Evolutionary conservation across 23 tunicate genomes (phyloP).

Genomic region (Ciona savignyi): DNA sequence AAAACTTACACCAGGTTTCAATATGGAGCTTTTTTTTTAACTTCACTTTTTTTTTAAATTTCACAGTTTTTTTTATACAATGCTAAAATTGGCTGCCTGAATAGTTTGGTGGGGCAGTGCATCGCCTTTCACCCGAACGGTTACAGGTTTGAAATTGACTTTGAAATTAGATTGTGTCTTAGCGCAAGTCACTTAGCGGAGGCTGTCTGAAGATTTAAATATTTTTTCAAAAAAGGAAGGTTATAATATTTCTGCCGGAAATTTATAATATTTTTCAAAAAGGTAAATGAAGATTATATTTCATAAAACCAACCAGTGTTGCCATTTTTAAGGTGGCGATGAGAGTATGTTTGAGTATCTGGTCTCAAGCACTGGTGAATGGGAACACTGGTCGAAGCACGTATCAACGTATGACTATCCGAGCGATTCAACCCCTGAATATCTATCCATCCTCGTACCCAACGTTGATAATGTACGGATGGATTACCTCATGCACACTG

Average conservation of each 20-base stretch:
- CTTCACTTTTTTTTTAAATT: too few species aligned
- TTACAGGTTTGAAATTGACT: background rate
- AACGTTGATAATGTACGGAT: conserved; percentile 96
- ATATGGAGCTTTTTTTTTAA: too few species aligned
- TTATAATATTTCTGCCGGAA: too few species aligned
- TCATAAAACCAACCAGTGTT: background rate
- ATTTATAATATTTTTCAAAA: too few species aligned
- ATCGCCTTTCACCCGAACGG: background rate
- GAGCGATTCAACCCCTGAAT: conserved; percentile 67
- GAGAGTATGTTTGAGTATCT: conserved; percentile 80
- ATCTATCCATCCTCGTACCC: conserved; percentile 80
- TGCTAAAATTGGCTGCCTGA: too few species aligned
- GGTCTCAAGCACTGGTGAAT: conserved; percentile 53
- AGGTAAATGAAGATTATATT: too few species aligned
- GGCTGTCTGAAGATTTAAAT: too few species aligned
- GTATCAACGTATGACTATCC: conserved; percentile 77
- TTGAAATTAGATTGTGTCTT: background rate
- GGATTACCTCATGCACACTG: conserved; percentile 88
- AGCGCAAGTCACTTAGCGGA: background rate
- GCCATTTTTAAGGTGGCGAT: conserved; percentile 19
- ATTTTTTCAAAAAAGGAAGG: too few species aligned
- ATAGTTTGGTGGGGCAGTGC: too few species aligned
- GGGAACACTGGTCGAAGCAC: conserved; percentile 84
- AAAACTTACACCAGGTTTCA: conserved; percentile 45
- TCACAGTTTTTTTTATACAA: background rate